Evolutionary conservation across 1,140 invertebrate species (phyloP).

Genomic region (Drosophila funebris): DNA sequence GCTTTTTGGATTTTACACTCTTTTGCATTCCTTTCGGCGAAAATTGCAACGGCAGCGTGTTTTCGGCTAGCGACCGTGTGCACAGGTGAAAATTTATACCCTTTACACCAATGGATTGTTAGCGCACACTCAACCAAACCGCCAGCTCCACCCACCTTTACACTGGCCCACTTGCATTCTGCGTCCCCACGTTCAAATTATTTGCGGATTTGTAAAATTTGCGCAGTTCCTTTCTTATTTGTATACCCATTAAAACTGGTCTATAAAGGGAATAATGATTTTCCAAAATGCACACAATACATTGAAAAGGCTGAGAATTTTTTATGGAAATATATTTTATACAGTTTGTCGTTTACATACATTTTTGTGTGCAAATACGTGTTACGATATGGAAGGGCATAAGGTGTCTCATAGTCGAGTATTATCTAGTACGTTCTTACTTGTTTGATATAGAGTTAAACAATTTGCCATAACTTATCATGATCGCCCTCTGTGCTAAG

Average conservation of each 20-base stretch:
- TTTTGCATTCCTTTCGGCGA: slow-evolving; percentile 67
- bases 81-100: slow-evolving; percentile 68
- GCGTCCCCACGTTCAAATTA: slow-evolving; percentile 71
- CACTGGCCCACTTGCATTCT: no score
- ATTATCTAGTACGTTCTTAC: no score
- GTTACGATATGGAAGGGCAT: no score
- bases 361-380: no score
- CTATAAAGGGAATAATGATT: not conserved
- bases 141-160: slow-evolving; percentile 1
- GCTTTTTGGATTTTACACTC: slow-evolving; percentile 64
- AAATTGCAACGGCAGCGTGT: slow-evolving; percentile 74
- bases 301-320: no score
- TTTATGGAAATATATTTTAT: no score
- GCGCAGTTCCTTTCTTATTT: slow-evolving; percentile 42
- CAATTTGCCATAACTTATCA: no score
- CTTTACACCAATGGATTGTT: slow-evolving; percentile 31
- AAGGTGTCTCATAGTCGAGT: no score
- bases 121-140: slow-evolving; percentile 3
- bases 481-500: no score
- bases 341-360: no score
- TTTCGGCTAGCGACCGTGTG: slow-evolving; percentile 47
- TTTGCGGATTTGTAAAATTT: slow-evolving; percentile 78
- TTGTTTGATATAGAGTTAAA: no score
- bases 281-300: no score
- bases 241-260: not conserved